These are phyloP conservation scores for Spodoptera exigua DNA, from an alignment of 2,888 invertebrate genomes.

Conservation along the genomic window DNA sequence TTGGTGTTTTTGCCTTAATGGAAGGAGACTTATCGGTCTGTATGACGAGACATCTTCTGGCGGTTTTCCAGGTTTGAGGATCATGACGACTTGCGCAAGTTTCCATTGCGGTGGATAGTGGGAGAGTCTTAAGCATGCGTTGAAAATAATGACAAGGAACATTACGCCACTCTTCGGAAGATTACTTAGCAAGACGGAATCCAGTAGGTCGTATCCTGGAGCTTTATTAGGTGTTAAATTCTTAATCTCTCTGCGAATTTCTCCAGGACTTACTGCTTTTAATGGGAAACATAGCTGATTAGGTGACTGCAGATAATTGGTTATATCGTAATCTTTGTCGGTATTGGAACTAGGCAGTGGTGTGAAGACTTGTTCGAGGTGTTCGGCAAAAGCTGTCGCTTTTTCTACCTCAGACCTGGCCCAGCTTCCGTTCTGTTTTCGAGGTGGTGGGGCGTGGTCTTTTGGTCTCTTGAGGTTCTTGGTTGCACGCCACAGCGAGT, in stretches of 20 bases:
- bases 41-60: conserved; percentile 1
- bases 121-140: too few species aligned
- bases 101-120: neutral
- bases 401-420: conserved; percentile 30
- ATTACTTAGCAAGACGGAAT: conserved; percentile 13
- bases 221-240: conserved; percentile 11
- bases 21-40: conserved; percentile 7
- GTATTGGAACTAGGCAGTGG: conserved; percentile 13
- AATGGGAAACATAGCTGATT: neutral
- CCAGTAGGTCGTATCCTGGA: conserved; percentile 34
- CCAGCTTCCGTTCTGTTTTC: conserved; percentile 14
- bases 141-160: neutral
- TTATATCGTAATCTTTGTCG: conserved; percentile 10
- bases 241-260: conserved; percentile 2
- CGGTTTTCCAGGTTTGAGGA: conserved; percentile 7
- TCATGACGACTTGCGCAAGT: conserved; percentile 1
- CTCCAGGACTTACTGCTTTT: neutral
- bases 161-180: conserved; percentile 16
- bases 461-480: conserved; percentile 9
- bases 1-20: too few species aligned
- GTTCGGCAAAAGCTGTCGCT: conserved; percentile 28
- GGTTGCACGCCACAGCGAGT: conserved; percentile 10
- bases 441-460: neutral
- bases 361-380: conserved; percentile 26
- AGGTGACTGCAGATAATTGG: conserved; percentile 4